A percentile compares a stretch with the other conserved stretches of the same genome.
These are phyloP conservation scores for Cavia aperea DNA, from an alignment of 2,113 vertebrate genomes.

Conservation along the genomic window DNA sequence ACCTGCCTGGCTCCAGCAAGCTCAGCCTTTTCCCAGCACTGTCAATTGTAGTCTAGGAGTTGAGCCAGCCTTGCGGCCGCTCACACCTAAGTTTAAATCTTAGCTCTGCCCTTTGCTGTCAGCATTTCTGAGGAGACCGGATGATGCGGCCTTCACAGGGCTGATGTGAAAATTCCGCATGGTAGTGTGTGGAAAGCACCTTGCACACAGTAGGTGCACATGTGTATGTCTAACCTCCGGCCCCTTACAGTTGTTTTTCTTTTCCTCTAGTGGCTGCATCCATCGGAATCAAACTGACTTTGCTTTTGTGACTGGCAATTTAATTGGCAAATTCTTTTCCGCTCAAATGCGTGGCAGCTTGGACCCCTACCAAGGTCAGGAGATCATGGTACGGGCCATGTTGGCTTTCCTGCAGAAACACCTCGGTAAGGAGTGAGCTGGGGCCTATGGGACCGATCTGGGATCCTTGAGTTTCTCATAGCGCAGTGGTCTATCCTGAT, in stretches of 20 bases:
- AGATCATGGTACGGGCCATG: constrained; percentile 69
- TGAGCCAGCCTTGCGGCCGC: neutral
- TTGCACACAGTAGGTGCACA: neutral
- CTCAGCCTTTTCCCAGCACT: neutral
- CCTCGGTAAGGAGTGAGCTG: constrained; percentile 68
- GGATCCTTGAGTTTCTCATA: neutral
- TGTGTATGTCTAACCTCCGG: neutral
- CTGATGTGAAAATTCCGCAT: neutral
- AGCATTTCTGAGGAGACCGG: neutral
- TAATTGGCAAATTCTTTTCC: constrained; percentile 62
- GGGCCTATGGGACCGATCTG: neutral
- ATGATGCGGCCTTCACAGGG: neutral
- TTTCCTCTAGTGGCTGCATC: constrained; percentile 66
- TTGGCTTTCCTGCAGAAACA: constrained; percentile 81
- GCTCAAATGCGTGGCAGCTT: constrained; percentile 63
- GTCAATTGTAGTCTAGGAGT: neutral
- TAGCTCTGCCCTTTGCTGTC: neutral
- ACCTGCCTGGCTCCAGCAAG: neutral
- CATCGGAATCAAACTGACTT: constrained; percentile 79
- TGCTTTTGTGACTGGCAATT: constrained; percentile 67
- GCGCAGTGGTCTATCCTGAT: neutral
- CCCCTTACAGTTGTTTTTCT: neutral
- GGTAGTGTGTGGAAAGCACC: neutral
- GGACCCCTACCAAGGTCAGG: constrained; percentile 72
- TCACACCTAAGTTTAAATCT: neutral